phyloP scores from a whole-genome alignment of 2,113 vertebrate genomes.

The Glaucidium brasilianum region DNA sequence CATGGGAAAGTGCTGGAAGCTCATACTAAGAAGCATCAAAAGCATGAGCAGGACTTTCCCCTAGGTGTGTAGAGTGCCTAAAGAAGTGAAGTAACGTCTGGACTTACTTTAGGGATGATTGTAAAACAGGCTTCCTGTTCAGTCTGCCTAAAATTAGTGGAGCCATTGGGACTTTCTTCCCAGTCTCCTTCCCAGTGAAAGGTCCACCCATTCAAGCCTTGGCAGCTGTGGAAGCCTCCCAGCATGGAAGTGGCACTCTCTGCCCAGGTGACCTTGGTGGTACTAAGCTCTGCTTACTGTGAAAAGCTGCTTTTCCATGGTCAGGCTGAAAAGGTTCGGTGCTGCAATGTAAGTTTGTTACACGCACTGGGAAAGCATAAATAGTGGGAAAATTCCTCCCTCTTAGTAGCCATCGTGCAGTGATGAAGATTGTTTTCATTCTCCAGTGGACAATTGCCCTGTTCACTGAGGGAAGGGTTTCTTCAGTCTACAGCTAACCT shows the following conservation, averaged over 20 bases:
- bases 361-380: fast-evolving
- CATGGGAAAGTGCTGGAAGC: neutral
- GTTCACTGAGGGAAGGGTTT: neutral
- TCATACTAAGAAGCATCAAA: neutral
- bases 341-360: neutral
- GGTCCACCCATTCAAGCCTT: neutral
- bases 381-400: neutral
- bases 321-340: neutral
- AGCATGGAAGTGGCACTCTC: neutral
- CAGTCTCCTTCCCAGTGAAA: neutral
- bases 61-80: neutral
- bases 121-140: neutral
- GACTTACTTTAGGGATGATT: neutral
- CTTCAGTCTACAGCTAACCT: neutral
- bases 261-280: neutral
- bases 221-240: neutral
- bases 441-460: neutral
- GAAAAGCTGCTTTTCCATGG: neutral
- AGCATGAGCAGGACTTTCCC: neutral
- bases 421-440: neutral
- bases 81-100: neutral
- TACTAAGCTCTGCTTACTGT: neutral
- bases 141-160: neutral
- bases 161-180: neutral
- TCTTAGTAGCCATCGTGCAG: neutral